A percentile compares a stretch with the other conserved stretches of the same genome.
Evolutionary conservation across 2,113 vertebrate genomes (phyloP).

Genomic region (Cyanoderma ruficeps): DNA sequence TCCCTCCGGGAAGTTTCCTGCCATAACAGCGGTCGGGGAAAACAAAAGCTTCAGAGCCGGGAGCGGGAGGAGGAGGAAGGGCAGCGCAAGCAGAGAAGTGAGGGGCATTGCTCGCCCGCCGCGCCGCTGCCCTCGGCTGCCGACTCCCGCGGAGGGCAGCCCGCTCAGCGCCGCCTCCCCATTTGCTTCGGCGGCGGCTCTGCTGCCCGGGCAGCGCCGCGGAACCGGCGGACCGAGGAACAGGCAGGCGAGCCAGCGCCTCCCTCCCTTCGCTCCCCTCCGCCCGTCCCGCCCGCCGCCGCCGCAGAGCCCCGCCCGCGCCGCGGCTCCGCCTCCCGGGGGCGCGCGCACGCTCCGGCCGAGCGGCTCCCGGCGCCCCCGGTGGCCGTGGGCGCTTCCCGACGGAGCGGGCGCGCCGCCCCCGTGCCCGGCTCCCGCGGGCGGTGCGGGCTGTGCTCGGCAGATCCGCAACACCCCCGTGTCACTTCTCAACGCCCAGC

Average conservation of each 20-base stretch:
- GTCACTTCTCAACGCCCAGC: not conserved
- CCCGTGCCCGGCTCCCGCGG: too few species aligned
- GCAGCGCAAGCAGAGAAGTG: not conserved
- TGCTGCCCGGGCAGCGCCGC: not conserved
- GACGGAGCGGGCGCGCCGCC: not conserved
- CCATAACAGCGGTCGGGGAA: not conserved
- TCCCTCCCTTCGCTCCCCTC: not conserved
- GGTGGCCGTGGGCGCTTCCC: too few species aligned
- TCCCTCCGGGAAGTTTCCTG: conserved; percentile 33
- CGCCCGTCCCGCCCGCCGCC: not conserved
- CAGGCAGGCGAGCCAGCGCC: not conserved
- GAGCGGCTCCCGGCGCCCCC: too few species aligned
- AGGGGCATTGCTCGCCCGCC: conserved; percentile 15
- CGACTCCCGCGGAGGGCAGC: not conserved
- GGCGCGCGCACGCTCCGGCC: too few species aligned
- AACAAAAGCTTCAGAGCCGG: conserved; percentile 34
- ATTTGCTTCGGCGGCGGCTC: not conserved
- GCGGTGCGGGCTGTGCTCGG: fast-evolving
- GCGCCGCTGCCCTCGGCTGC: conserved; percentile 3
- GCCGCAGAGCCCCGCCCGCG: not conserved
- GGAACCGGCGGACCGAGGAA: not conserved
- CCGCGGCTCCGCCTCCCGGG: too few species aligned
- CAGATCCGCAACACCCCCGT: fast-evolving
- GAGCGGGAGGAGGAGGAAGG: not conserved
- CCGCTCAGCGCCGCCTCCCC: not conserved